Base-by-base conservation (phyloP, 1,140 invertebrate genomes). In the Drosophila nigrodunni region DNA sequence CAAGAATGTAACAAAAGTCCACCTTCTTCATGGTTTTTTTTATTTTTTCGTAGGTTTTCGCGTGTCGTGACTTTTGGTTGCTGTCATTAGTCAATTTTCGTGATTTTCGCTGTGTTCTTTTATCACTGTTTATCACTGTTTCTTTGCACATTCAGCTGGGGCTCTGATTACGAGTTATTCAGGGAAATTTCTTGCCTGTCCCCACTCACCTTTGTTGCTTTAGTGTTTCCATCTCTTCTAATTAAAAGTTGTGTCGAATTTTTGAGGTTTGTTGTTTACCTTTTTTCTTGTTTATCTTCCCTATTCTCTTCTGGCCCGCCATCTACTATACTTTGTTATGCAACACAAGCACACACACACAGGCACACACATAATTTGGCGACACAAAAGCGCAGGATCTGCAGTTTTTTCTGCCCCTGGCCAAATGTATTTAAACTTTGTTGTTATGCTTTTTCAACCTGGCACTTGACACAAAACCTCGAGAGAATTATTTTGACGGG, bases 161-260 rank as follows among this genome's bases (percentile, higher is more conserved):
- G 8, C 15, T 7, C 5, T 21, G 15, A 47, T 21, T 21, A 13
- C 41, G 7, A 47, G 15, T 58, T 21, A 44, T 44, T 5, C 18
- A 3, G 15, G 6, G 3, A 25, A 46, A 9, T 39, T 13, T 54
- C 2, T 65, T 43, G 35, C 2, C 9, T 41, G 3, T 34, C 50
- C 50, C 41, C 62, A 61, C 46, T 35, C 8, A 7, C 13, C 58
- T 43, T 46, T 10, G 9, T 21, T 46, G 43, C 64, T 30, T 47
- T 15, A 43, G 25, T 34, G 11, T 49, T 66, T 54, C 41, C 35
- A 80, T 58, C 66, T 61, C 41, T 58, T 74, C 66, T 82, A 82
- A 82, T 82, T 82, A 82, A 82, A 82, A 82, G 78, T 82, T 82
- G 70, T 65, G 68, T 55, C 8, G 60, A 30, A 70, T 74, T 67